Conservation (phyloP, 2,113 vertebrate species). For the Chaenocephalus aceratus region DNA sequence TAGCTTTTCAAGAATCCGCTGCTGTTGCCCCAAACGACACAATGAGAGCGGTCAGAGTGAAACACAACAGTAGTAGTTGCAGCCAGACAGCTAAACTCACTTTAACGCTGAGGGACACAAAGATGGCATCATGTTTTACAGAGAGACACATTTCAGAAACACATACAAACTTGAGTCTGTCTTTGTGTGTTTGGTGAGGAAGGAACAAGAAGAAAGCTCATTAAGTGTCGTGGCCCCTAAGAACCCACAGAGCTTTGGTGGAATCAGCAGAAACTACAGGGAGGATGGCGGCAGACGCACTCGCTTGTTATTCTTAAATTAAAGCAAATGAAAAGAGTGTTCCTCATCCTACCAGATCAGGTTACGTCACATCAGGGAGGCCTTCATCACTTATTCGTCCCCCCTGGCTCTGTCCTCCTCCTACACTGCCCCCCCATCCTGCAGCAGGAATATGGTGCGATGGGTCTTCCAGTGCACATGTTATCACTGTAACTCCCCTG, state of each 20-base stretch:
- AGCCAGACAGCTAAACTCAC: too few relatives aligned
- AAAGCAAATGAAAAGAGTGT: conserved; percentile 43
- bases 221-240: conserved; percentile 29
- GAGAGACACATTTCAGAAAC: conserved; percentile 11
- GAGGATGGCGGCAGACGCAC: conserved; percentile 45
- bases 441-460: conserved; percentile 15
- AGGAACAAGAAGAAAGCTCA: conserved; percentile 42
- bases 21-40: too few relatives aligned
- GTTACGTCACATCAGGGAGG: conserved; percentile 40
- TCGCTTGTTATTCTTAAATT: conserved; percentile 77
- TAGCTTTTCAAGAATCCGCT: too few relatives aligned
- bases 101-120: too few relatives aligned
- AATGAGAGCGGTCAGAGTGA: too few relatives aligned
- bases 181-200: conserved; percentile 46
- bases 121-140: background rate
- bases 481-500: conserved; percentile 61
- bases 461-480: conserved; percentile 38
- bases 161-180: background rate
- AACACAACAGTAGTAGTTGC: too few relatives aligned
- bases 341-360: conserved; percentile 14
- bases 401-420: background rate
- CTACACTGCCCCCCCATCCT: background rate
- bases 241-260: conserved; percentile 7
- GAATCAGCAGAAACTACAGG: conserved; percentile 57
- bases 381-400: background rate